phyloP scores from a whole-genome alignment of 2,797 vertebrate species.

The Loriculus beryllinus region DNA sequence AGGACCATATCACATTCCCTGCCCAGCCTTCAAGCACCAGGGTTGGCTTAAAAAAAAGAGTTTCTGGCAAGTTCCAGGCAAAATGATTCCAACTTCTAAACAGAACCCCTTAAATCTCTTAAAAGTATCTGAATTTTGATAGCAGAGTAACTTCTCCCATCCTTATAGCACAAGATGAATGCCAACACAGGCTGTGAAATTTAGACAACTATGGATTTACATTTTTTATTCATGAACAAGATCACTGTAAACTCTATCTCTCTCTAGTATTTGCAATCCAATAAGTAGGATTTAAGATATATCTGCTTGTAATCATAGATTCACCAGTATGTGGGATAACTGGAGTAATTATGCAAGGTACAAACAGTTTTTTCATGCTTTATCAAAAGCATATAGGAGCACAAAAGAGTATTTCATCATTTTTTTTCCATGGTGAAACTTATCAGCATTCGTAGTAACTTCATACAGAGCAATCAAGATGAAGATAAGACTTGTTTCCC shows the following conservation, averaged over 20 bases:
- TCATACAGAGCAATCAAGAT: slow-evolving; percentile 45
- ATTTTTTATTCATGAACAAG: not conserved
- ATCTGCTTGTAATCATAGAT: not conserved
- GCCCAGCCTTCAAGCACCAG: not conserved
- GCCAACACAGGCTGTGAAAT: not conserved
- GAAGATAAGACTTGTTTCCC: slow-evolving; percentile 61
- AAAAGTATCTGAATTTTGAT: not conserved
- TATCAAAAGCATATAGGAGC: slow-evolving; percentile 37
- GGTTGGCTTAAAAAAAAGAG: not conserved
- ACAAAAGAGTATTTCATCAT: slow-evolving; percentile 56
- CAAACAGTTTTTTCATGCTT: slow-evolving; percentile 27
- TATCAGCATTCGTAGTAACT: slow-evolving; percentile 52
- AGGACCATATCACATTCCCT: not conserved
- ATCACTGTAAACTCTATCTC: not conserved
- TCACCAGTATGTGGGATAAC: not conserved
- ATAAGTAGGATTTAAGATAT: slow-evolving; percentile 1
- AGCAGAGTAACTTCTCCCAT: not conserved
- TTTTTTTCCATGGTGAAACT: slow-evolving; percentile 34
- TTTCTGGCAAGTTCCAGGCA: not conserved
- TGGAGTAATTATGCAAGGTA: slow-evolving; percentile 31
- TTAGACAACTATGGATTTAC: not conserved
- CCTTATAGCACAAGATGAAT: not conserved
- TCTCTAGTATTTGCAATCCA: not conserved
- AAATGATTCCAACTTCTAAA: not conserved
- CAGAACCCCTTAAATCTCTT: not conserved